Base-by-base conservation (phyloP, 1,140 invertebrate species). In the Drosophila pallidifrons region DNA sequence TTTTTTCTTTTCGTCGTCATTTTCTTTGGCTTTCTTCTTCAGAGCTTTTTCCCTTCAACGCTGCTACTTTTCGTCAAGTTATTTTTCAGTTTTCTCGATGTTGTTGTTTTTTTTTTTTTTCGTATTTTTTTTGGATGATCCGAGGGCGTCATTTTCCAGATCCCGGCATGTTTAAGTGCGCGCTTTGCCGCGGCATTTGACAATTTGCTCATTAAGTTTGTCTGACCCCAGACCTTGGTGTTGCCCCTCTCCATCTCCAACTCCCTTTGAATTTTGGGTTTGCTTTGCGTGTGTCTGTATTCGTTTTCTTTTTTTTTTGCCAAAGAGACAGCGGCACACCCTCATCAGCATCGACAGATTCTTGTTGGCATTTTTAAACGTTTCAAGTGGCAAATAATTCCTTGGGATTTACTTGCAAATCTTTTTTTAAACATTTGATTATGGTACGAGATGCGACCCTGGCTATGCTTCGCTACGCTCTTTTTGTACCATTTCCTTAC, bases 161-260 rank as follows among this genome's bases (percentile, higher is more conserved):
- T 59, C 79, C 59, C 73, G 81, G 81, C 83, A 87, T 87, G 83
- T 87, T 79, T 87, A 87, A 87, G 83, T 87, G 83, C 85, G 60
- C 82, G 83, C 81, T 85, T 89, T 85, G 81, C 85, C 86, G 75
- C 86, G 86, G 86, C 86, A 85, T 91, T 91, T 91, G 88, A 91
- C 88, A 91, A 91, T 91, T 91, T 91, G 82, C 88, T 91, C 88
- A 91, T 91, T 91, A 91, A 91, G 83, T 88, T 91, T 91, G 89
- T 91, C 81, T 91, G 88, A 80, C 75, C 85, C 75, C 83, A 77
- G 73, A 32, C 32, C 32, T 25, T 25, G 20, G 20, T 25, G 20
- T 25, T 32, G 32, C 35, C 2, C 11, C 41, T 43, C 49, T 30
- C 32, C 16, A 30, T 11, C 51, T 13, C 15, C 4, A 10, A 25